These are phyloP conservation scores for Dasypogon diadema DNA, from an alignment of 2,888 invertebrate genomes.

Conservation along the genomic window DNA sequence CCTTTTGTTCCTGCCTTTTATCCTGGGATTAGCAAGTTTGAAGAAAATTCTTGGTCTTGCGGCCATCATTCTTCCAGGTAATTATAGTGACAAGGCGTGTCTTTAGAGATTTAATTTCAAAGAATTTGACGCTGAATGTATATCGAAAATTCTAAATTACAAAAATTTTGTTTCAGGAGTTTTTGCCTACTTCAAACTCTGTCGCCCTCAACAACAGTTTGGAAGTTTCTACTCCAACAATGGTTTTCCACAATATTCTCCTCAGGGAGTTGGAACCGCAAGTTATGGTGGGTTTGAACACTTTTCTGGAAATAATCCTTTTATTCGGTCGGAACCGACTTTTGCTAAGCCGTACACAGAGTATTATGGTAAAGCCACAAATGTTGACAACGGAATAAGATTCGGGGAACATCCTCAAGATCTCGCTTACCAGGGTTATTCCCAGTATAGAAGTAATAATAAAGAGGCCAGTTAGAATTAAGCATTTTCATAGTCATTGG, in stretches of 20 bases:
- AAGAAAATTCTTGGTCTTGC: conserved; percentile 86
- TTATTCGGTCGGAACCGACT: conserved; percentile 63
- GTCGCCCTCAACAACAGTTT: conserved; percentile 77
- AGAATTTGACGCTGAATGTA: not conserved
- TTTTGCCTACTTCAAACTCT: conserved; percentile 87
- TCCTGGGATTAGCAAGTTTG: conserved; percentile 85
- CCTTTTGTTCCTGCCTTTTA: conserved; percentile 83
- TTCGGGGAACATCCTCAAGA: conserved; percentile 76
- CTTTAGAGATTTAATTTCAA: not conserved
- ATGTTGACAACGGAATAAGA: conserved; percentile 69
- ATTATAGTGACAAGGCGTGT: not conserved
- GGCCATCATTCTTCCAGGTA: conserved; percentile 81
- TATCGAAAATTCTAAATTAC: not conserved
- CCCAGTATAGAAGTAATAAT: conserved; percentile 73
- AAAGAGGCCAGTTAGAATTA: conserved; percentile 61
- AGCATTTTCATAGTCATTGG: not conserved
- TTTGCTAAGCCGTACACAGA: conserved; percentile 67
- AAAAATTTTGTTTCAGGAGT: conserved; percentile 70
- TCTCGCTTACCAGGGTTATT: conserved; percentile 81
- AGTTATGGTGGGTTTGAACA: conserved; percentile 71
- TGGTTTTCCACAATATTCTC: conserved; percentile 75
- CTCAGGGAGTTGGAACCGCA: conserved; percentile 80
- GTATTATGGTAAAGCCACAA: conserved; percentile 69
- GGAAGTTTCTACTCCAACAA: conserved; percentile 68
- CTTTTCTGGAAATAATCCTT: conserved; percentile 61